Evolutionary conservation across 2,113 vertebrate genomes (phyloP).

Genomic region (Ivindomyrus marchei): DNA sequence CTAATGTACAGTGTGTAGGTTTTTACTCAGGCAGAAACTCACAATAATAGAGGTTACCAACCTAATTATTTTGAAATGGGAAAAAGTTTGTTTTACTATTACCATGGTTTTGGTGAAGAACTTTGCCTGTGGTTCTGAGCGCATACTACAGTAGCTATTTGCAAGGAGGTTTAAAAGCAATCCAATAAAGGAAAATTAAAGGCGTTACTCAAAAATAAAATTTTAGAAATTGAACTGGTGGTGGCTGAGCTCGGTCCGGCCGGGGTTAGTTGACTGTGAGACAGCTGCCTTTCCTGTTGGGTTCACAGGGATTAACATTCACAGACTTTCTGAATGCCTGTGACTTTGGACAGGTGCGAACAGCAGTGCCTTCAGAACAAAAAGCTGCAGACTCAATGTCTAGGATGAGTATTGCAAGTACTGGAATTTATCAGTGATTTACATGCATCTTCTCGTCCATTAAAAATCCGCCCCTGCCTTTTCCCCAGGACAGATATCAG

Average conservation of each 20-base stretch:
- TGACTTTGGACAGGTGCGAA: conserved; percentile 47
- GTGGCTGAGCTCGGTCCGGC: neutral
- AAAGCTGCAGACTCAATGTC: neutral
- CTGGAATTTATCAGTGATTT: conserved; percentile 29
- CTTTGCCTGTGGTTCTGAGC: neutral
- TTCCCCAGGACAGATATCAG: conserved; percentile 15
- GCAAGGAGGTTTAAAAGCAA: neutral
- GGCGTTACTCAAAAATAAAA: neutral
- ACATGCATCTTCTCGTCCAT: conserved; percentile 38
- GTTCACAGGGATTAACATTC: conserved; percentile 45
- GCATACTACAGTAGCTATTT: neutral
- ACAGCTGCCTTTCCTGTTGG: neutral
- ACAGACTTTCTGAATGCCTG: conserved; percentile 36
- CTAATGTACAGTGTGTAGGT: conserved; percentile 8
- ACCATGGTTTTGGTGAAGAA: neutral
- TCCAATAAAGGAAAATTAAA: neutral
- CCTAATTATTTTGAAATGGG: neutral
- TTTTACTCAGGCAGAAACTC: neutral
- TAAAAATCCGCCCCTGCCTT: conserved; percentile 24
- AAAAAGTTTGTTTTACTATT: neutral
- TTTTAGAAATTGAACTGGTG: neutral
- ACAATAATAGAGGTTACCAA: neutral
- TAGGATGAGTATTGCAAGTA: conserved; percentile 41
- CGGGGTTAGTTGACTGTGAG: neutral
- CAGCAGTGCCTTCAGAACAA: neutral